phyloP scores from a whole-genome alignment of 2,888 invertebrate species.

The Calameuta pallipes region DNA sequence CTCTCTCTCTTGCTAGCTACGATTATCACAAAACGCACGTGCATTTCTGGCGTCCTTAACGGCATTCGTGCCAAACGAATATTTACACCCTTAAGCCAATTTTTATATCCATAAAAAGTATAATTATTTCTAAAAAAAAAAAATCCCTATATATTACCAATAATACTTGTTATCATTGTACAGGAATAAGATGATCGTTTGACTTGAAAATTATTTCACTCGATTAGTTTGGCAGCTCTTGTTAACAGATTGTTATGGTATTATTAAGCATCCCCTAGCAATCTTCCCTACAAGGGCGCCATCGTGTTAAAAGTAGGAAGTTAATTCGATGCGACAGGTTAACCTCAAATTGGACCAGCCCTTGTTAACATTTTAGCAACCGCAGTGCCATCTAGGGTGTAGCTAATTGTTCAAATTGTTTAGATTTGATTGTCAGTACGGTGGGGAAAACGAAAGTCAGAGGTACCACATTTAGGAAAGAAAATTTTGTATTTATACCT shows the following conservation, averaged over 20 bases:
- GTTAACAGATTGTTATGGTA: not conserved
- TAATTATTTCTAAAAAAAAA: not conserved
- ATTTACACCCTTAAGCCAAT: not conserved
- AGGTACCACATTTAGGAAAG: too few species aligned
- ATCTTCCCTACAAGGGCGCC: not conserved
- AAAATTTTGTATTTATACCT: too few species aligned
- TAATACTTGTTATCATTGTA: not conserved
- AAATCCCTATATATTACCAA: not conserved
- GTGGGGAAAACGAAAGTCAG: too few species aligned
- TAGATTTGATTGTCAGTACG: too few species aligned
- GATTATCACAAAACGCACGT: not conserved
- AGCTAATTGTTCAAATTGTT: too few species aligned
- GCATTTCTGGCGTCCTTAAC: not conserved
- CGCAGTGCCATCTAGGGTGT: too few species aligned
- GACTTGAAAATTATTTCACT: not conserved
- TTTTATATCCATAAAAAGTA: not conserved
- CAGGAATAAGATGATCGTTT: not conserved
- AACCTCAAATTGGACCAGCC: not conserved
- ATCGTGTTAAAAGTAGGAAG: not conserved
- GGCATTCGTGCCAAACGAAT: not conserved
- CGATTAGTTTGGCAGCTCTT: not conserved
- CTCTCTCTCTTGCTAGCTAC: not conserved
- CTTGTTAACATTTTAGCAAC: too few species aligned
- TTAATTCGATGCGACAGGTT: not conserved
- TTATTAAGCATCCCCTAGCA: not conserved